phyloP scores from a whole-genome alignment of 2,888 invertebrate genomes.

The Ligdia adustata region DNA sequence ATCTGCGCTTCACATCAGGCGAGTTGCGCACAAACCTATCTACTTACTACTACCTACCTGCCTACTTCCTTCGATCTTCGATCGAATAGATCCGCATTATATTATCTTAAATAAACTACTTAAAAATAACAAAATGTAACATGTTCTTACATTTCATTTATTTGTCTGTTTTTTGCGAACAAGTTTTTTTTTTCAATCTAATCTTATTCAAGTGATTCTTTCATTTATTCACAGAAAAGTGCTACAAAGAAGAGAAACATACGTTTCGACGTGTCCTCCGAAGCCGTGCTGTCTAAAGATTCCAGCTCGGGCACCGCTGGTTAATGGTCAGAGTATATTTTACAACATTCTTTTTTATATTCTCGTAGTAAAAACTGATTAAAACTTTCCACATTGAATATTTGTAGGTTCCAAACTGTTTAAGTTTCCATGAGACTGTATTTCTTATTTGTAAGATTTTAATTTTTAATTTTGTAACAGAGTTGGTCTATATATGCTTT shows the following conservation, averaged over 20 bases:
- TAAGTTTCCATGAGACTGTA: slow-evolving; percentile 29
- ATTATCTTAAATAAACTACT: too few species aligned
- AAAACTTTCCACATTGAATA: background rate
- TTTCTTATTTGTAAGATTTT: slow-evolving; percentile 19
- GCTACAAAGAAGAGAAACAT: slow-evolving; percentile 71
- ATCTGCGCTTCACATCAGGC: too few species aligned
- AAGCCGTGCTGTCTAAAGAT: slow-evolving; percentile 64
- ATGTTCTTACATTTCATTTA: too few species aligned
- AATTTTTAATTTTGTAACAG: slow-evolving; percentile 1
- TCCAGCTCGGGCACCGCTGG: slow-evolving; percentile 55
- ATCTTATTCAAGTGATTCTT: too few species aligned
- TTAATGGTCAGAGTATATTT: slow-evolving; percentile 35
- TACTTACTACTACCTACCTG: too few species aligned
- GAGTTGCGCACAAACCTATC: too few species aligned
- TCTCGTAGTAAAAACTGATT: slow-evolving; percentile 4
- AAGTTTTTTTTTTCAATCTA: too few species aligned
- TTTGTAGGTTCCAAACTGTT: slow-evolving; percentile 11
- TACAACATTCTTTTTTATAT: slow-evolving; percentile 8
- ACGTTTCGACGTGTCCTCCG: slow-evolving; percentile 75
- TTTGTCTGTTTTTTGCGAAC: too few species aligned
- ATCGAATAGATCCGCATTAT: too few species aligned
- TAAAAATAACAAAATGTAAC: too few species aligned
- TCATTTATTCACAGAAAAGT: slow-evolving; percentile 61
- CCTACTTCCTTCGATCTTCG: too few species aligned
- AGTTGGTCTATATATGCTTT: background rate